phyloP scores from a whole-genome alignment of 2,797 vertebrate genomes.

The Danio aesculapii region DNA sequence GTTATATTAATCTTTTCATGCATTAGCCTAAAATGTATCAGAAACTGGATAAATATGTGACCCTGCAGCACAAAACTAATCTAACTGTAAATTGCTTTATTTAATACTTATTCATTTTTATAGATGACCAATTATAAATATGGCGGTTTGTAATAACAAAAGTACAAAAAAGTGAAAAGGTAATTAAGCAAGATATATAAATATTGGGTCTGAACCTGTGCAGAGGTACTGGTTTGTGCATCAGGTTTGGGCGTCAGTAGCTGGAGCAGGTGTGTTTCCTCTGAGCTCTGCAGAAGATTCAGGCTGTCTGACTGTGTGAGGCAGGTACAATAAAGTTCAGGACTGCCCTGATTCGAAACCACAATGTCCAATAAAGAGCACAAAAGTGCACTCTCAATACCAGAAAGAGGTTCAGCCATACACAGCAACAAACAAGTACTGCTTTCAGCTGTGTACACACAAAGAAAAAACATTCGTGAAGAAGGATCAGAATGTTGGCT shows the following conservation, averaged over 20 bases:
- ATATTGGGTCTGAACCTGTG: constrained; percentile 30
- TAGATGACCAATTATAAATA: too few species aligned
- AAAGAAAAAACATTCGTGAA: constrained; percentile 13
- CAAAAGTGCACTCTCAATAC: constrained; percentile 80
- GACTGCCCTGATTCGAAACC: constrained; percentile 71
- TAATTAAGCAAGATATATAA: constrained; percentile 27
- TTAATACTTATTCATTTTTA: too few species aligned
- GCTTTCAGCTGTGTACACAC: constrained; percentile 77
- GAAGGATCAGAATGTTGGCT: too few species aligned
- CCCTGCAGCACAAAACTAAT: too few species aligned
- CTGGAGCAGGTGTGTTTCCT: constrained; percentile 50
- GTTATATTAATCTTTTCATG: too few species aligned
- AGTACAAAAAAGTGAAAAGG: background rate
- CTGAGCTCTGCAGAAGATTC: constrained; percentile 52
- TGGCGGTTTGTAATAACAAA: too few species aligned
- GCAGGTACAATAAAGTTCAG: constrained; percentile 41
- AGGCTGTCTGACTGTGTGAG: constrained; percentile 70
- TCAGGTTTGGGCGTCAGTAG: constrained; percentile 35
- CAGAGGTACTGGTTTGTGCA: background rate
- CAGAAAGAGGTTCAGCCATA: constrained; percentile 76
- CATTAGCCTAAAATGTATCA: too few species aligned
- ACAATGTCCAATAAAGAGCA: constrained; percentile 84
- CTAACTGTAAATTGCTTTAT: too few species aligned
- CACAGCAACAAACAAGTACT: constrained; percentile 87
- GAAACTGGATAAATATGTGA: too few species aligned